Evolutionary conservation across 2,888 invertebrate genomes (phyloP).

Genomic region (Ophraella communa): DNA sequence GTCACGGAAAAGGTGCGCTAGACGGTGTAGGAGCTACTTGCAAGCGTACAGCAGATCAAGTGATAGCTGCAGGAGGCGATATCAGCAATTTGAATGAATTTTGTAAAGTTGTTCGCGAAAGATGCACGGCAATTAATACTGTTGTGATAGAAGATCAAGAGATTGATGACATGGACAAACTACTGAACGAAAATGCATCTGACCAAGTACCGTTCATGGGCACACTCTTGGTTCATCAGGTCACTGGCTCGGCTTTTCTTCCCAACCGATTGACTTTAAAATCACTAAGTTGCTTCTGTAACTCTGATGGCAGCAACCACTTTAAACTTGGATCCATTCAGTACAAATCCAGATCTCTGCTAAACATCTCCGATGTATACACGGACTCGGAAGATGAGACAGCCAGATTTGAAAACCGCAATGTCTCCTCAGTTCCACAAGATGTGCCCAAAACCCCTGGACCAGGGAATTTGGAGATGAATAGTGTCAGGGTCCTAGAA

Average conservation of each 20-base stretch:
- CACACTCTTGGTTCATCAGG: background rate
- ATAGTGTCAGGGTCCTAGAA: no score
- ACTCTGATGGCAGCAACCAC: background rate
- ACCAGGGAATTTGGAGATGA: no score
- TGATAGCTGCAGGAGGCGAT: constrained; percentile 40
- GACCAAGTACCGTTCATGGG: no score
- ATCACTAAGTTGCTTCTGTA: background rate
- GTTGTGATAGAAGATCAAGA: background rate
- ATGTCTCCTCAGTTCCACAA: no score
- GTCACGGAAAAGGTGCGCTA: constrained; percentile 51
- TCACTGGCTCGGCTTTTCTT: background rate
- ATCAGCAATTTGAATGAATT: constrained; percentile 38
- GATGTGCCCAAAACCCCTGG: no score
- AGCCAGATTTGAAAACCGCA: background rate
- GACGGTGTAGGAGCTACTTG: constrained; percentile 51
- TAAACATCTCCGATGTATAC: background rate
- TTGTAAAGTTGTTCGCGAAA: background rate
- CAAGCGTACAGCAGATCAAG: background rate
- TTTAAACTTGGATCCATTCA: background rate
- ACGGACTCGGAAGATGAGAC: background rate
- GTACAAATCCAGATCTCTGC: background rate
- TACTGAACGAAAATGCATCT: no score
- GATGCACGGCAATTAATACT: background rate
- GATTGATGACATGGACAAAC: background rate
- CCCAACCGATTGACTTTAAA: background rate